A percentile compares a stretch with the other conserved stretches of the same genome.
Evolutionary conservation across 2,888 invertebrate genomes (phyloP).

Genomic region (Pilophorus perplexus): DNA sequence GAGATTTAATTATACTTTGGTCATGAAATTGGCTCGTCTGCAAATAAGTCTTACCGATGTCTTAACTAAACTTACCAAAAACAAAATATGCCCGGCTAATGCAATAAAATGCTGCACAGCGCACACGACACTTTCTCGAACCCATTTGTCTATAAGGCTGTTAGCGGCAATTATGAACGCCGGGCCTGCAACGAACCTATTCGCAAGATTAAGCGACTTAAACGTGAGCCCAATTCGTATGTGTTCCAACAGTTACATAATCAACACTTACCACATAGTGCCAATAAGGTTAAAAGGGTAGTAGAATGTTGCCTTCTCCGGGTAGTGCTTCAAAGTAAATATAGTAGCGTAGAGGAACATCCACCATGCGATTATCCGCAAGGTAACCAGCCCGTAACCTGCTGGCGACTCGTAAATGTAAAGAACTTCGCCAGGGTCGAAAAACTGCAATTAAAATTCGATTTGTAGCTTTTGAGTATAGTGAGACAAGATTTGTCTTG

Average conservation of each 20-base stretch:
- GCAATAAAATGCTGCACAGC: constrained; percentile 66
- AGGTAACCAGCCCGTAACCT: constrained; percentile 74
- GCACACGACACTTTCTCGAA: constrained; percentile 70
- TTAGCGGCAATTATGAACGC: constrained; percentile 70
- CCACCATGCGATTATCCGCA: constrained; percentile 76
- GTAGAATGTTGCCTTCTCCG: constrained; percentile 80
- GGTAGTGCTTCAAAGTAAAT: constrained; percentile 78
- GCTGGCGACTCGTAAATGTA: constrained; percentile 89
- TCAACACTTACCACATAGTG: constrained; percentile 65
- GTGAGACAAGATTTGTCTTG: too few relatives aligned
- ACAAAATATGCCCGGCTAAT: constrained; percentile 67
- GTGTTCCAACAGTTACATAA: not conserved
- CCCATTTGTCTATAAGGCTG: constrained; percentile 76
- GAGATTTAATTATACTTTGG: not conserved
- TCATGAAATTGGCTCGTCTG: not conserved
- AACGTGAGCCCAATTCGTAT: not conserved
- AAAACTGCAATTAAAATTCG: constrained; percentile 69
- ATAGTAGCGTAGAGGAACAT: constrained; percentile 69
- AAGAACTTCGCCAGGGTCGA: constrained; percentile 86
- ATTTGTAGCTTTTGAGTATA: too few relatives aligned
- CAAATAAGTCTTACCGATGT: not conserved
- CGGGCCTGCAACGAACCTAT: constrained; percentile 80
- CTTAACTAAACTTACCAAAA: constrained; percentile 69
- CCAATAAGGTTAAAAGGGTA: constrained; percentile 78
- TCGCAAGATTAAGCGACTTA: constrained; percentile 34